Evolutionary conservation across 1,140 invertebrate species (phyloP).

Genomic region (Solen grandis): DNA sequence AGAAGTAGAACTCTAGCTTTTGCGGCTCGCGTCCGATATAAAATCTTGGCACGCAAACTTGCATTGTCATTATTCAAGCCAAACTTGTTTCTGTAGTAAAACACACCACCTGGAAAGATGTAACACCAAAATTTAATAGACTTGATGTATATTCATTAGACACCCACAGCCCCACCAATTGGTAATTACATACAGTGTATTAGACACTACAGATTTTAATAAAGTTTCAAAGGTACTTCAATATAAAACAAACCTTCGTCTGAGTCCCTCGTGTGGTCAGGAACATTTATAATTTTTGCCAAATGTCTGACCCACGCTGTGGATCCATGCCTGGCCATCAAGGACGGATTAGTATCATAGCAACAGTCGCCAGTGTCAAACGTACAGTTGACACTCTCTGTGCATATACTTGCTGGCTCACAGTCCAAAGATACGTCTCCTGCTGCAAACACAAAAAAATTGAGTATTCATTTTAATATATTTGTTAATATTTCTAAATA

Average conservation of each 20-base stretch:
- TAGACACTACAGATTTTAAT: too few species aligned
- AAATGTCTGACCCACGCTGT: constrained; percentile 23
- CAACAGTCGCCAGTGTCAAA: constrained; percentile 31
- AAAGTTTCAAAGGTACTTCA: too few species aligned
- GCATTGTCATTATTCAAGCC: not conserved
- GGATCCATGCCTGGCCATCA: not conserved
- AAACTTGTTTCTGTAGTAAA: constrained; percentile 25
- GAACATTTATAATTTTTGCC: not conserved
- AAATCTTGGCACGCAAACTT: not conserved
- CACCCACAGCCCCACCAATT: too few species aligned
- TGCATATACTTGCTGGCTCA: not conserved
- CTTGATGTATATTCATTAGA: too few species aligned
- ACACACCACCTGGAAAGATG: constrained; percentile 1
- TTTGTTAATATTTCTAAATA: too few species aligned
- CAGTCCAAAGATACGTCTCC: constrained; percentile 10
- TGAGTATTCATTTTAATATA: too few species aligned
- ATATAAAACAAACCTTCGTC: not conserved
- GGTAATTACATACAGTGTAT: too few species aligned
- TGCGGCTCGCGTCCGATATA: not conserved
- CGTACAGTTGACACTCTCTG: constrained; percentile 27
- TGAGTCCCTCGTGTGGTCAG: constrained; percentile 2
- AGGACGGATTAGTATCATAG: not conserved
- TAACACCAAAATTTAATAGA: too few species aligned
- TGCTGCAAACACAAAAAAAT: too few species aligned
- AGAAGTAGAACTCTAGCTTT: constrained; percentile 29